phyloP scores from a whole-genome alignment of 1,140 invertebrate genomes.

The Leptopilina boulardi region DNA sequence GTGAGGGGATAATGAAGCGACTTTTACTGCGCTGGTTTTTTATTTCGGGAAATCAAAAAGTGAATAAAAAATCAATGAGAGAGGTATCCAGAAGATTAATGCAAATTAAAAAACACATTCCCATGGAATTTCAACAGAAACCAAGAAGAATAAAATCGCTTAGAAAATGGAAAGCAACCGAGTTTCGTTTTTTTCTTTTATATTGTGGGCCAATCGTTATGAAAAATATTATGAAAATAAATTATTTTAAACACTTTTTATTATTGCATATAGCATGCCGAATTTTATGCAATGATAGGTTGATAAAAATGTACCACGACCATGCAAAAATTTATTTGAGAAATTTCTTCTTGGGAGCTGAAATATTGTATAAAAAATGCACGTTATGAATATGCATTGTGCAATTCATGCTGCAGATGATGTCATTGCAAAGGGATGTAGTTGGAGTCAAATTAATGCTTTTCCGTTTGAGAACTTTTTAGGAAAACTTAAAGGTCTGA shows the following conservation, averaged over 20 bases:
- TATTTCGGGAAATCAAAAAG: constrained; percentile 23
- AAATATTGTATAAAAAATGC: not conserved
- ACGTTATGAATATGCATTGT: constrained; percentile 28
- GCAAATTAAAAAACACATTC: constrained; percentile 28
- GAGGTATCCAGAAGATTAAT: constrained; percentile 30
- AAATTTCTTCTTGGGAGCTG: not conserved
- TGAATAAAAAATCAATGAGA: not conserved
- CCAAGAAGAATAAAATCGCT: not conserved
- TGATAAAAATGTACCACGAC: constrained; percentile 20
- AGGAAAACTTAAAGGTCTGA: not conserved
- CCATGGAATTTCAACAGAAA: constrained; percentile 32
- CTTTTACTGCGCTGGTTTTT: constrained; percentile 38
- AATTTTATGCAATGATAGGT: not conserved
- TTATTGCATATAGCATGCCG: constrained; percentile 38
- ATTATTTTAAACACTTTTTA: constrained; percentile 37
- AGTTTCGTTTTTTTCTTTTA: not conserved
- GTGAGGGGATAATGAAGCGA: constrained; percentile 39
- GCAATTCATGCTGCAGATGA: not conserved
- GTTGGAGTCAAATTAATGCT: not conserved
- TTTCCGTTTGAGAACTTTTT: constrained; percentile 13
- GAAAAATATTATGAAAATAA: not conserved
- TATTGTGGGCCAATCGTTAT: too few species aligned
- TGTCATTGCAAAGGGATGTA: constrained; percentile 16
- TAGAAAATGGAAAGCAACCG: not conserved
- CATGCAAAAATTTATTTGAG: constrained; percentile 25